Evolutionary conservation across 2,888 invertebrate species (phyloP).

Genomic region (Maniola hyperantus): DNA sequence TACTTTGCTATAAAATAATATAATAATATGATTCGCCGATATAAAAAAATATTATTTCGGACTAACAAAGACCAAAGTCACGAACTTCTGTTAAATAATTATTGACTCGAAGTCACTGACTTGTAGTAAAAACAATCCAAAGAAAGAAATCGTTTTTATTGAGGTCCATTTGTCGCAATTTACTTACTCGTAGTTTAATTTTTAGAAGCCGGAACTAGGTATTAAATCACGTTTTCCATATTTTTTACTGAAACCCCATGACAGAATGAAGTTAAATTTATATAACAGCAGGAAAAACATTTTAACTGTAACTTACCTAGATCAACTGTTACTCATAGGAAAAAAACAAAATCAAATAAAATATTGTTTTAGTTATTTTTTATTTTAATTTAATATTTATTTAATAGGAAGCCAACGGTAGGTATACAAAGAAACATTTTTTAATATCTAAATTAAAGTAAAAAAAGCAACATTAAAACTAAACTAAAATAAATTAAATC

Average conservation of each 20-base stretch:
- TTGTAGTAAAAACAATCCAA: slow-evolving; percentile 4
- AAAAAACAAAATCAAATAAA: slow-evolving; percentile 4
- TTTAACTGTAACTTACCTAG: slow-evolving; percentile 2
- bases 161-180: slow-evolving; percentile 17
- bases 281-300: slow-evolving; percentile 13
- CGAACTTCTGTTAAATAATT: background rate
- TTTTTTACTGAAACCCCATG: slow-evolving; percentile 2
- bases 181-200: slow-evolving; percentile 22
- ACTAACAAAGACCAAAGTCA: too few species aligned
- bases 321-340: slow-evolving; percentile 3
- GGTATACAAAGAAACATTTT: too few species aligned
- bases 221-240: slow-evolving; percentile 16
- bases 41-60: too few species aligned
- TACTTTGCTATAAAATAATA: too few species aligned
- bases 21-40: too few species aligned
- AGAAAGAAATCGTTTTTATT: slow-evolving; percentile 25
- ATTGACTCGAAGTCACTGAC: background rate
- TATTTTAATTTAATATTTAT: too few species aligned
- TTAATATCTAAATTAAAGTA: too few species aligned
- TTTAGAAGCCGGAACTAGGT: slow-evolving; percentile 19
- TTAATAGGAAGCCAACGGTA: too few species aligned
- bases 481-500: too few species aligned
- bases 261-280: slow-evolving; percentile 5
- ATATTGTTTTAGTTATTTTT: too few species aligned
- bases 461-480: too few species aligned